A percentile compares a stretch with the other conserved stretches of the same genome.
These are phyloP conservation scores for Silvanus unidentatus DNA, from an alignment of 2,888 invertebrate genomes.

Conservation along the genomic window DNA sequence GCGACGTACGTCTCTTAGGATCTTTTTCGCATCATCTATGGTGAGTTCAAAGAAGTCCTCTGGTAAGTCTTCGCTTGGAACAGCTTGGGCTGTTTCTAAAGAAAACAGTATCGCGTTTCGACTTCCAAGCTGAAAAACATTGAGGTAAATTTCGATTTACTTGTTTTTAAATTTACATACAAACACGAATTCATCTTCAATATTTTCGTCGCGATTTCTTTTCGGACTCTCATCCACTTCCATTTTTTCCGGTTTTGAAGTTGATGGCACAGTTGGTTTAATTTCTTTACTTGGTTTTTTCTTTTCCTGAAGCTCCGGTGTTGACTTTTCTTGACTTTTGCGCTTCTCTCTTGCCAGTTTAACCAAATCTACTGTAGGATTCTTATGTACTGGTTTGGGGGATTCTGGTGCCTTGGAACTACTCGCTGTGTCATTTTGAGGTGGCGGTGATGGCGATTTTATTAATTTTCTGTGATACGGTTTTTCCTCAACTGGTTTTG, in stretches of 20 bases:
- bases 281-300: neutral
- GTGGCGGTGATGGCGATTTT: neutral
- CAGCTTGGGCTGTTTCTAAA: conserved; percentile 54
- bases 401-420: neutral
- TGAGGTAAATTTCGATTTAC: too few species aligned
- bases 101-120: conserved; percentile 72
- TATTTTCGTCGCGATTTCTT: conserved; percentile 14
- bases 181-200: conserved; percentile 43
- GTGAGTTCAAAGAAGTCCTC: conserved; percentile 88
- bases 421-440: neutral
- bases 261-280: too few species aligned
- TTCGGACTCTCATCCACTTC: conserved; percentile 23
- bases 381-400: conserved; percentile 16
- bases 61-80: conserved; percentile 65
- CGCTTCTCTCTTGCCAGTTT: conserved; percentile 31
- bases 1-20: conserved; percentile 69
- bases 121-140: conserved; percentile 60
- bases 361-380: conserved; percentile 23
- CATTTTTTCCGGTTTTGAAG: too few species aligned
- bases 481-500: conserved; percentile 43
- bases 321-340: conserved; percentile 15
- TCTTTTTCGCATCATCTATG: conserved; percentile 69
- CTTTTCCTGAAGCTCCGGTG: conserved; percentile 1
- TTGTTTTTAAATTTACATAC: conserved; percentile 31
- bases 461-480: conserved; percentile 28